Base-by-base conservation (phyloP, 2,888 invertebrate species). In the Perizoma affinitatum region DNA sequence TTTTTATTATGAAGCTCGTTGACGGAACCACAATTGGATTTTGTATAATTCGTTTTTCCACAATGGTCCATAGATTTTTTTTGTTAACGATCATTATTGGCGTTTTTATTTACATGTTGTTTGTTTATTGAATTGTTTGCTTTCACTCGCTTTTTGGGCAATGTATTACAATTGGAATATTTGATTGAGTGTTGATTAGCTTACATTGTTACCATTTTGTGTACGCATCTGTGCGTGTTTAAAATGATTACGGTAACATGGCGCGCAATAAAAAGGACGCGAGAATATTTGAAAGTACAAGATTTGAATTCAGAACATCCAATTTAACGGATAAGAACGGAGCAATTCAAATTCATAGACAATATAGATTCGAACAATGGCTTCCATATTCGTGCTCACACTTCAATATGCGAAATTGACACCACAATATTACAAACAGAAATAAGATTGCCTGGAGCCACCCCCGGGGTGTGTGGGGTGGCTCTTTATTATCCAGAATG, bases 371-470 rank as follows among this genome's bases (percentile, higher is more conserved):
- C 75, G 74, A 78, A 82, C 83, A 84, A 81, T 82, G 79, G 77
- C 77, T 81, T 83, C 81, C 83, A 84, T 86, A 86, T 87, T 84
- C 86, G 75, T 79, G 81, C 83, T 83, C 83, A 82, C 87, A 88
- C 89, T 89, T 86, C 91, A 91, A 90, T 90, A 91, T 89, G 88
- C 87, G 89, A 88, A 89, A 91, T 90, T 90, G 91, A 90, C 90
- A 90, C 91, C 91, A 84, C 91, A 90, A 90, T 91, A 91, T 91
- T 89, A 89, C 90, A 90, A 91, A 91, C 86, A 91, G 91, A 90
- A 89, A 90, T 91, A 90, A 90, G 88, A 89, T 88, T 87, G 89
- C 87, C 84, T 83, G 74, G 75, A 81, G 84, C 86, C 83, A 73
- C 85, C 84, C 79, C 65, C 67, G 62, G 72, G 77, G 69, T 67